These are phyloP conservation scores for Meliscaeva auricollis DNA, from an alignment of 2,888 invertebrate species.

Conservation along the genomic window DNA sequence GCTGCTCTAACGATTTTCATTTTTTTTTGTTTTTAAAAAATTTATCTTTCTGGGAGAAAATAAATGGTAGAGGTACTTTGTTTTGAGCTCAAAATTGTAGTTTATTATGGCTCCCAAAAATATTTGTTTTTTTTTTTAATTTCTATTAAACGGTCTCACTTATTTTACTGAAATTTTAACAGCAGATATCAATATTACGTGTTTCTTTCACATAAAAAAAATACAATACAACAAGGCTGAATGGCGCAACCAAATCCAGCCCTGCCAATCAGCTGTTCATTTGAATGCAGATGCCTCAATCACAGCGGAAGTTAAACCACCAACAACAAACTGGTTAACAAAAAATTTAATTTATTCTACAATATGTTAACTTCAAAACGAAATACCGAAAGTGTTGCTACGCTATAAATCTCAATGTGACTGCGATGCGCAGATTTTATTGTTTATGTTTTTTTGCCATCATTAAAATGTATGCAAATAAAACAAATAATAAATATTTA, in stretches of 20 bases:
- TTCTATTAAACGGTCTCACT: too few species aligned
- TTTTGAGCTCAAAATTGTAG: too few species aligned
- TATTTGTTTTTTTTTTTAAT: too few species aligned
- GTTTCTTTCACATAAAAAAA: neutral
- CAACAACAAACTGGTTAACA: neutral
- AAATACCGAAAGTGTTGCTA: conserved; percentile 6
- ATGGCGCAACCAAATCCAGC: neutral
- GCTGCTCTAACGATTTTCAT: too few species aligned
- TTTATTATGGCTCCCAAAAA: too few species aligned
- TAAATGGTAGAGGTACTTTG: too few species aligned
- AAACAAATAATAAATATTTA: neutral
- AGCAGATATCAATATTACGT: too few species aligned
- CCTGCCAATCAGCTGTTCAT: conserved; percentile 10
- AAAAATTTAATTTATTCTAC: neutral
- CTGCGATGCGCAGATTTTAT: neutral
- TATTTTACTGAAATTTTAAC: too few species aligned
- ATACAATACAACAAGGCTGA: neutral
- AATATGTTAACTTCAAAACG: neutral
- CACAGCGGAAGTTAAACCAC: neutral
- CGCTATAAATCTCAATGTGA: neutral
- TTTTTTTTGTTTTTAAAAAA: too few species aligned
- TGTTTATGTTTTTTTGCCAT: neutral
- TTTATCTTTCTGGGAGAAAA: too few species aligned
- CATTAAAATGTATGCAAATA: neutral
- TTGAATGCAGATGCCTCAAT: neutral